Conservation (phyloP, 1,140 invertebrate genomes). For the Pristionchus pacificus region DNA sequence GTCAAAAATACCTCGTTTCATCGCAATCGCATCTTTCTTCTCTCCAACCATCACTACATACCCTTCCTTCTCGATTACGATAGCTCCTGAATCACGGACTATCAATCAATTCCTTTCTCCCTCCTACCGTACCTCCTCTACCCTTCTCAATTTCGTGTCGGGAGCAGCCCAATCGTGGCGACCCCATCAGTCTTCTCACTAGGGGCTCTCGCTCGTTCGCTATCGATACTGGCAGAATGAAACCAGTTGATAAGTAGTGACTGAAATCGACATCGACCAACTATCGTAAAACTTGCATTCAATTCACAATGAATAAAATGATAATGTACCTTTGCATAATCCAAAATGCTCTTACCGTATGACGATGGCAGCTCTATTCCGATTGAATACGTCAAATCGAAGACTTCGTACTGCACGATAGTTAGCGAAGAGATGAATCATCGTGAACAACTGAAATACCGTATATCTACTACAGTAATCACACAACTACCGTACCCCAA, state of each 20-base stretch:
- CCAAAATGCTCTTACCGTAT: conserved; percentile 39
- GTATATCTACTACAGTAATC: neutral
- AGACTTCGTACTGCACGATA: conserved; percentile 75
- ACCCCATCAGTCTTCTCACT: conserved; percentile 19
- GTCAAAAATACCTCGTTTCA: too few species aligned
- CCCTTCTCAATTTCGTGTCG: neutral
- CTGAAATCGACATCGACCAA: conserved; percentile 19
- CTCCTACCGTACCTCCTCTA: neutral
- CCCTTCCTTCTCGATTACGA: too few species aligned
- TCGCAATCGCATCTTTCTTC: too few species aligned
- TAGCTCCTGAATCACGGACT: too few species aligned
- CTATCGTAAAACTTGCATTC: conserved; percentile 14
- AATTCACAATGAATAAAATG: conserved; percentile 10
- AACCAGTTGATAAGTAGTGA: conserved; percentile 15
- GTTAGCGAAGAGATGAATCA: conserved; percentile 78
- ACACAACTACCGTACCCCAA: conserved; percentile 61
- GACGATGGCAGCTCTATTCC: conserved; percentile 33
- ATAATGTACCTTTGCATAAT: conserved; percentile 12
- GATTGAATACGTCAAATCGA: conserved; percentile 74
- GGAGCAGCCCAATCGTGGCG: conserved; percentile 18
- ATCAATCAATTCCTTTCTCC: too few species aligned
- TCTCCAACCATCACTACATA: too few species aligned
- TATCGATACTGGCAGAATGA: conserved; percentile 21
- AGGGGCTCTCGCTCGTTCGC: conserved; percentile 25
- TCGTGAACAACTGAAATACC: conserved; percentile 65